These are phyloP conservation scores for Lethenteron reissneri DNA, from an alignment of 2,113 vertebrate genomes.

Conservation along the genomic window DNA sequence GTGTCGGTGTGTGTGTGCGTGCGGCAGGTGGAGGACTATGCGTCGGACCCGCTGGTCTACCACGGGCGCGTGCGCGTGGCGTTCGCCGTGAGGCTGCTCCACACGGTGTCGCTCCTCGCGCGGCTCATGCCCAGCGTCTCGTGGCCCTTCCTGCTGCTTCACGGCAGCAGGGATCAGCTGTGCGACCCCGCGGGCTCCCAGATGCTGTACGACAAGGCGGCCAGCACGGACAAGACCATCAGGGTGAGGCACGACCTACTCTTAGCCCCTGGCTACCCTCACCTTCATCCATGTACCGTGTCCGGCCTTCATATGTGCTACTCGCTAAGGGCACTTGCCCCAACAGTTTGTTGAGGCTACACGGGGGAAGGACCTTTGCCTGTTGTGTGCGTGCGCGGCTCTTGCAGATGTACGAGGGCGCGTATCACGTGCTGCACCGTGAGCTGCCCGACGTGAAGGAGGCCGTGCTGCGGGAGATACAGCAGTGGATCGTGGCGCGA, in stretches of 20 bases:
- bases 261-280: background rate
- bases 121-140: conserved; percentile 42
- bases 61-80: conserved; percentile 52
- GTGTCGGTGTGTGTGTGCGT: background rate
- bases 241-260: conserved; percentile 31
- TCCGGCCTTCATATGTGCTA: background rate
- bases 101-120: conserved; percentile 41
- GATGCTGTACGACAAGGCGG: conserved; percentile 41
- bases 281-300: background rate
- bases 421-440: conserved; percentile 67
- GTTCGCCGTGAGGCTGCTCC: conserved; percentile 55
- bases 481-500: conserved; percentile 42
- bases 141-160: conserved; percentile 65
- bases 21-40: conserved; percentile 50
- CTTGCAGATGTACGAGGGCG: conserved; percentile 58
- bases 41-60: conserved; percentile 41
- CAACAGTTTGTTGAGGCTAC: background rate
- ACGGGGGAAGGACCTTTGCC: background rate
- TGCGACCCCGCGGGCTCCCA: conserved; percentile 62
- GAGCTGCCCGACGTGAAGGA: conserved; percentile 55
- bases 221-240: conserved; percentile 57
- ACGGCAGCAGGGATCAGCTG: conserved; percentile 57
- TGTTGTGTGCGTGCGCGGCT: background rate
- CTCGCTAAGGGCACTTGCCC: background rate
- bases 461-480: conserved; percentile 53